Evolutionary conservation across 1,140 invertebrate species (phyloP), one percentile per base, ranked within the genome.

Genomic region (Drosophila pseudoobscura): DNA sequence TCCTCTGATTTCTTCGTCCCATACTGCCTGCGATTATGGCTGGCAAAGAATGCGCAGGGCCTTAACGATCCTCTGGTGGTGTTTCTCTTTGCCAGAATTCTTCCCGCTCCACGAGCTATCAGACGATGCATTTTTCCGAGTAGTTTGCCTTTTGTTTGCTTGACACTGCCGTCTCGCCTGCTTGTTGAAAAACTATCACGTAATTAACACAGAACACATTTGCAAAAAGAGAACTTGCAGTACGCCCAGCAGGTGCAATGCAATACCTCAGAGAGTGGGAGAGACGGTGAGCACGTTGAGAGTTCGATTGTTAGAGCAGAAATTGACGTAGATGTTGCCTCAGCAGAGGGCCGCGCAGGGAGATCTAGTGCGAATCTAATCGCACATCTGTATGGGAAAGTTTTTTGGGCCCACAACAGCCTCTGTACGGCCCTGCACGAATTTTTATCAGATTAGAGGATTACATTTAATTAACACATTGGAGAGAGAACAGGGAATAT

Each of bases 101-200:
- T 41, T 2, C 26, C 26, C 13, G 55, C 22, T 45, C 60, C 53
- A 17, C 26, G 29, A 15, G 53, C 26, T 20, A 58, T 22, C 8
- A 35, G 9, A 44, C 43, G 53, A 13, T 47, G 60, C 71, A 75
- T 75, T 13, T n/a, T 64, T 20, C 8, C 26, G 20, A 24, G 43
- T 35, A 20, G n/a, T 31, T 35, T 31, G 8, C 8, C 31, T 31
- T 31, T 9, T 31, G 31, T 31, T 35, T 39, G 49, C 13, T 20
- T 11, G 15, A 9, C 15, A 7, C 22, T 43, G 6, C 9, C 29
- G 17, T n/a, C 9, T 17, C 13, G 26, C 11, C 31, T 46, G 6
- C n/a, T 55, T 20, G 1, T 13, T 62, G 17, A 8, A 45, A 58
- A 45, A 52, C 9, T 53, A 11, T 22, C 39, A 70, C 66, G 66